Evolutionary conservation across 2,113 vertebrate species (phyloP).

Genomic region (Pipra filicauda): DNA sequence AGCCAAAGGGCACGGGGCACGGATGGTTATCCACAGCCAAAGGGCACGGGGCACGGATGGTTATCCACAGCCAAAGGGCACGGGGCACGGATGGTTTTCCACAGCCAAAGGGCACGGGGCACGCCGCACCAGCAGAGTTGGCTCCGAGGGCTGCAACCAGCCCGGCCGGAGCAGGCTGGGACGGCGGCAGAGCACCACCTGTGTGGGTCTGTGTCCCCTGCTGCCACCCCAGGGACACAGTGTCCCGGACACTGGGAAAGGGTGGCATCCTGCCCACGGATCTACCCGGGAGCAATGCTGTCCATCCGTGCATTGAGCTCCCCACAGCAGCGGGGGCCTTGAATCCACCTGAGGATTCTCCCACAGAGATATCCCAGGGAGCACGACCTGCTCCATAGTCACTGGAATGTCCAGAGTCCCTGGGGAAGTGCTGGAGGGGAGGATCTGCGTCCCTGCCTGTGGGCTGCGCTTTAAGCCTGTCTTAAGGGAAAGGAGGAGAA

Average conservation of each 20-base stretch:
- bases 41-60: background rate
- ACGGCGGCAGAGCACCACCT: fast-evolving
- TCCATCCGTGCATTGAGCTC: background rate
- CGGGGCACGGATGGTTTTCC: too few species aligned
- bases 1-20: too few species aligned
- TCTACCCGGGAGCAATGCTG: background rate
- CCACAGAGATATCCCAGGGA: fast-evolving
- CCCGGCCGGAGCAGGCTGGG: fast-evolving
- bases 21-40: background rate
- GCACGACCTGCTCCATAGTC: fast-evolving
- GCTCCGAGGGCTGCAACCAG: background rate
- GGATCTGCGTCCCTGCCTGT: background rate
- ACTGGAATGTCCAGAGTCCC: background rate
- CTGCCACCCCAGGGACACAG: too few species aligned
- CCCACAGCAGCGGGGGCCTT: background rate
- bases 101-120: background rate
- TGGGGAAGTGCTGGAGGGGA: background rate
- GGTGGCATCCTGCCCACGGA: background rate
- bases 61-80: too few species aligned
- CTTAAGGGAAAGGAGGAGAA: background rate
- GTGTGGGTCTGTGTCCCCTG: background rate
- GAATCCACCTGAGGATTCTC: fast-evolving
- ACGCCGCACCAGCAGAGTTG: background rate
- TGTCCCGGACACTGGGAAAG: background rate
- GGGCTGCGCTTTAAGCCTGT: background rate